Percentiles rank a stretch among this genome's conserved stretches.
These are phyloP conservation scores for Hypomecis atomaria DNA, from an alignment of 2,888 invertebrate genomes.

Conservation along the genomic window DNA sequence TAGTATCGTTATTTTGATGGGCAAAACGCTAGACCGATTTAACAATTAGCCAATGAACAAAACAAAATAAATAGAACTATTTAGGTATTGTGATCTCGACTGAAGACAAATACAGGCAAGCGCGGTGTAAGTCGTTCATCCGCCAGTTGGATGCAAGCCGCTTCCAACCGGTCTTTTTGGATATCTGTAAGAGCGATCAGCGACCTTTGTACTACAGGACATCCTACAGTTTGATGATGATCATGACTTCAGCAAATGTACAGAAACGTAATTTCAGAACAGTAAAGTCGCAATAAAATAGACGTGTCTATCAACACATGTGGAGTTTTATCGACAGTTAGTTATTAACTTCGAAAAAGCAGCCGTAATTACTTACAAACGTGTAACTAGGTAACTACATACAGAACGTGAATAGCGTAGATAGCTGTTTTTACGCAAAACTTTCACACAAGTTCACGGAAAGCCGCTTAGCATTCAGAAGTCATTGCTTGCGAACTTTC, in stretches of 20 bases:
- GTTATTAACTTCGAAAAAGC: neutral
- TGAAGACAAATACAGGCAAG: too few relatives aligned
- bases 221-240: too few relatives aligned
- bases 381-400: conserved; percentile 9
- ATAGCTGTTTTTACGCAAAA: conserved; percentile 41
- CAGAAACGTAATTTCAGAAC: neutral
- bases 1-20: neutral
- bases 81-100: too few relatives aligned
- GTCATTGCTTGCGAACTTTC: conserved; percentile 68
- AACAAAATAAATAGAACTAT: neutral
- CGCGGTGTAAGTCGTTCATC: too few relatives aligned
- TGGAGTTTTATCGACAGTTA: neutral
- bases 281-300: neutral
- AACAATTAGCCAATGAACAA: neutral
- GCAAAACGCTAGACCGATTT: neutral
- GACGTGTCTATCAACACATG: too few relatives aligned
- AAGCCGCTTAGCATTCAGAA: conserved; percentile 67
- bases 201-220: too few relatives aligned
- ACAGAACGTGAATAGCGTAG: conserved; percentile 34
- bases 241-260: too few relatives aligned
- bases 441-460: conserved; percentile 56
- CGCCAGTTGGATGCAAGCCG: too few relatives aligned
- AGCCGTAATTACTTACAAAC: conserved; percentile 3
- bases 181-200: too few relatives aligned
- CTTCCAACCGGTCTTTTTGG: too few relatives aligned